Percentiles rank a stretch among this genome's conserved stretches.
phyloP scores from a whole-genome alignment of 2,888 invertebrate species.

The Acleris cristana region DNA sequence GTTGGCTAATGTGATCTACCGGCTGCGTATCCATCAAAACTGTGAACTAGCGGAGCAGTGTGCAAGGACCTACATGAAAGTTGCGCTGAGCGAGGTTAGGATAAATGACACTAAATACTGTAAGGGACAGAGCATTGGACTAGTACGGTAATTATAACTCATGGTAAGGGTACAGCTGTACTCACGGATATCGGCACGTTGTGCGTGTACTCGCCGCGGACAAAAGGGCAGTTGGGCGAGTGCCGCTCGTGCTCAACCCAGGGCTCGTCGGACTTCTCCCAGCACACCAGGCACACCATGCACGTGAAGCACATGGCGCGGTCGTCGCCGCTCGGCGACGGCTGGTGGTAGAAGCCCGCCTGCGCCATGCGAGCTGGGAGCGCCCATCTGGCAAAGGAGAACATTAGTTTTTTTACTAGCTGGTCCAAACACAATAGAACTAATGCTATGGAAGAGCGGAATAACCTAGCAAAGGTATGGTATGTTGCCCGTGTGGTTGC shows the following conservation, averaged over 20 bases:
- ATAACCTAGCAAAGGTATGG: too few species aligned
- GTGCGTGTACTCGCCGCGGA: slow-evolving; percentile 96
- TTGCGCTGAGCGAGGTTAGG: too few species aligned
- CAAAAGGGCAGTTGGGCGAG: slow-evolving; percentile 96
- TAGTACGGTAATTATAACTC: too few species aligned
- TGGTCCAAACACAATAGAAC: neutral
- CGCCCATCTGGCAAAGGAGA: slow-evolving; percentile 89
- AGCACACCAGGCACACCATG: slow-evolving; percentile 96
- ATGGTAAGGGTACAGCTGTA: slow-evolving; percentile 29
- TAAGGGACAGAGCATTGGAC: too few species aligned
- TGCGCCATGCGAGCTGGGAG: slow-evolving; percentile 98
- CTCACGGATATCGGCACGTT: slow-evolving; percentile 93
- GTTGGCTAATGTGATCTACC: too few species aligned
- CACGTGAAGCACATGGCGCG: slow-evolving; percentile 98
- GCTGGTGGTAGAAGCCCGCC: slow-evolving; percentile 98
- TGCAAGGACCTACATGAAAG: too few species aligned
- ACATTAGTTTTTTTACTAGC: neutral
- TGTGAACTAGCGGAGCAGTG: too few species aligned
- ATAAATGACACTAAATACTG: too few species aligned
- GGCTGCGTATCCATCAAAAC: too few species aligned
- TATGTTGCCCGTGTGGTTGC: too few species aligned
- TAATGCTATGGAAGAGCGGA: too few species aligned
- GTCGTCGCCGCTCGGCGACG: slow-evolving; percentile 94
- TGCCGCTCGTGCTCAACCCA: slow-evolving; percentile 99
- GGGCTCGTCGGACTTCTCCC: slow-evolving; percentile 98